Evolutionary conservation across 2,888 invertebrate genomes (phyloP).

Genomic region (Callinectes sapidus): DNA sequence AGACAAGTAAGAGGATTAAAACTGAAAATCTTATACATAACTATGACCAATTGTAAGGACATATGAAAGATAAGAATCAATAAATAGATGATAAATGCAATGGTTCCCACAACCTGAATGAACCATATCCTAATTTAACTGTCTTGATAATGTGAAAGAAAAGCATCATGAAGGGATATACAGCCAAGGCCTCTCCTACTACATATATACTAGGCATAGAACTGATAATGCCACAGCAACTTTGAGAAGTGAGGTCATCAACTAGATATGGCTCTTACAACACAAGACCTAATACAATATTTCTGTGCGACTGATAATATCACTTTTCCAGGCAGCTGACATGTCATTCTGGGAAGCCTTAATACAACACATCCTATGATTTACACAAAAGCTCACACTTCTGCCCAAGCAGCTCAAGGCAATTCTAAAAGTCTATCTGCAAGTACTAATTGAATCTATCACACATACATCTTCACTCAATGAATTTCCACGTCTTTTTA

Average conservation of each 20-base stretch:
- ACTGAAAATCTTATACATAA: background rate
- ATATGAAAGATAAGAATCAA: background rate
- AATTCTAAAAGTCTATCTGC: background rate
- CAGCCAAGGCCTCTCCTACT: background rate
- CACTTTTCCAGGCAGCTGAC: background rate
- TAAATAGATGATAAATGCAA: background rate
- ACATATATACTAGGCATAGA: background rate
- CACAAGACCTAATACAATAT: background rate
- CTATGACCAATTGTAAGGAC: background rate
- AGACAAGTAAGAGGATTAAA: background rate
- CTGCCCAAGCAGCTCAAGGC: background rate
- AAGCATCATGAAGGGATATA: background rate
- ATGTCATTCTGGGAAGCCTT: background rate
- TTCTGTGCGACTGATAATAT: background rate
- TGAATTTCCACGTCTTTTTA: background rate
- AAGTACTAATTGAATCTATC: background rate
- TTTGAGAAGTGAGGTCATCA: background rate
- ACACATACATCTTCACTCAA: background rate
- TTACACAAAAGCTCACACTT: background rate
- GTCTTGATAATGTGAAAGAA: background rate
- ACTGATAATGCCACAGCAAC: background rate
- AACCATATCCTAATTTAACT: background rate
- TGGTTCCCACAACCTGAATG: background rate
- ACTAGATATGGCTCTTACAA: background rate
- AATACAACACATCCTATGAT: background rate